Conservation (phyloP, 37 sponge, comb jelly and placozoan genomes). For the Aplysina aerophoba region DNA sequence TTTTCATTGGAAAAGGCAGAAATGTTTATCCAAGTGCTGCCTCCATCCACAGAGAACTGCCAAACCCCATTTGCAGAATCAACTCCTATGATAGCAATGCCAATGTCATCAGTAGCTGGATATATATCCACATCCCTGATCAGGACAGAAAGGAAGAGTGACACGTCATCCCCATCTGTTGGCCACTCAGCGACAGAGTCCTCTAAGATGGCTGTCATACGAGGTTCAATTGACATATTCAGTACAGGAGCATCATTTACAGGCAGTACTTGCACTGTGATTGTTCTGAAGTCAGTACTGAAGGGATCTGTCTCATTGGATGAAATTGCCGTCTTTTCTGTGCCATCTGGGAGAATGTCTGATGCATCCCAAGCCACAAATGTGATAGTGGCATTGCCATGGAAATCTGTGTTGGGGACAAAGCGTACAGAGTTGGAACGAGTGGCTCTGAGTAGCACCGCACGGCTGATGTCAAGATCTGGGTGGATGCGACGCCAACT, state of each 20-base stretch:
- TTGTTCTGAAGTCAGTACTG: constrained; percentile 56
- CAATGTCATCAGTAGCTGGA: constrained; percentile 44
- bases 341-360: constrained; percentile 65
- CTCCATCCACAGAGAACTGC: constrained; percentile 72
- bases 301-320: constrained; percentile 56
- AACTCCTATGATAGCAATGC: constrained; percentile 73
- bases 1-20: constrained; percentile 6
- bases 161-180: constrained; percentile 66
- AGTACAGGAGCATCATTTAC: constrained; percentile 93
- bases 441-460: constrained; percentile 65
- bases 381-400: constrained; percentile 71
- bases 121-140: constrained; percentile 63
- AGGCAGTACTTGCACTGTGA: constrained; percentile 66
- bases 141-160: constrained; percentile 57
- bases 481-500: constrained; percentile 43
- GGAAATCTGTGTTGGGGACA: constrained; percentile 71
- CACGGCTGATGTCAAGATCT: constrained; percentile 26
- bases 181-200: constrained; percentile 73
- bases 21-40: constrained; percentile 73
- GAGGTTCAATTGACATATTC: constrained; percentile 32
- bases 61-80: constrained; percentile 74
- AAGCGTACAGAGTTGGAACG: constrained; percentile 66
- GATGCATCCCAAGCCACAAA: constrained; percentile 90
- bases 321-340: constrained; percentile 33
- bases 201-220: constrained; percentile 77